These are phyloP conservation scores for Dermatemys mawii DNA, from an alignment of 2,113 vertebrate genomes.

Conservation along the genomic window DNA sequence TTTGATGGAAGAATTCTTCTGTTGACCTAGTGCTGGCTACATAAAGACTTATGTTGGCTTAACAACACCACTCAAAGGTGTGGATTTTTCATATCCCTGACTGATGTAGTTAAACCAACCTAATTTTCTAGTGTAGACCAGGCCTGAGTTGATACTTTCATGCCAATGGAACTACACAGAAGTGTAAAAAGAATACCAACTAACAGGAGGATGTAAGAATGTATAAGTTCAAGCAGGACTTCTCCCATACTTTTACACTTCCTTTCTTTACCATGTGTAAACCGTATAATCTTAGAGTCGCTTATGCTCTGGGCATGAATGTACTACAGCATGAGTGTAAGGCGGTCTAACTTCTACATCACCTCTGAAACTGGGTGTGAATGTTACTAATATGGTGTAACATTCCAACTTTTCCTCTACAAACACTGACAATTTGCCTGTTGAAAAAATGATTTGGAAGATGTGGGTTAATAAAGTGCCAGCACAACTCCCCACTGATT, in stretches of 20 bases:
- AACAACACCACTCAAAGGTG: background rate
- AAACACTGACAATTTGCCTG: background rate
- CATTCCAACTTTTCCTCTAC: background rate
- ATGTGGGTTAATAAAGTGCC: accelerated
- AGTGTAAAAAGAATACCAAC: background rate
- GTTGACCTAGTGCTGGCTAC: too few species aligned
- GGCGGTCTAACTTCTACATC: background rate
- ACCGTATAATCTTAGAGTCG: background rate
- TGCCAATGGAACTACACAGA: background rate
- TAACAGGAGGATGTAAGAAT: background rate
- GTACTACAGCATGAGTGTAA: background rate
- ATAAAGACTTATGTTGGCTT: background rate
- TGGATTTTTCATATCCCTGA: background rate
- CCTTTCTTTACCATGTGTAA: background rate
- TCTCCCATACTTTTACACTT: background rate
- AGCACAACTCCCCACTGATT: background rate
- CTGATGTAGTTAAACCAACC: background rate
- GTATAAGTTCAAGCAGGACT: background rate
- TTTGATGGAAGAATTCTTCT: too few species aligned
- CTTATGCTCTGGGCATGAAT: background rate
- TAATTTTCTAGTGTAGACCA: background rate
- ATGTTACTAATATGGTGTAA: background rate
- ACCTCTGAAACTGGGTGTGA: background rate
- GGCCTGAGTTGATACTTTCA: background rate
- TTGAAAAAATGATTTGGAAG: background rate